Evolutionary conservation across 1,140 invertebrate genomes (phyloP).

Genomic region (Drosophila biarmipes): DNA sequence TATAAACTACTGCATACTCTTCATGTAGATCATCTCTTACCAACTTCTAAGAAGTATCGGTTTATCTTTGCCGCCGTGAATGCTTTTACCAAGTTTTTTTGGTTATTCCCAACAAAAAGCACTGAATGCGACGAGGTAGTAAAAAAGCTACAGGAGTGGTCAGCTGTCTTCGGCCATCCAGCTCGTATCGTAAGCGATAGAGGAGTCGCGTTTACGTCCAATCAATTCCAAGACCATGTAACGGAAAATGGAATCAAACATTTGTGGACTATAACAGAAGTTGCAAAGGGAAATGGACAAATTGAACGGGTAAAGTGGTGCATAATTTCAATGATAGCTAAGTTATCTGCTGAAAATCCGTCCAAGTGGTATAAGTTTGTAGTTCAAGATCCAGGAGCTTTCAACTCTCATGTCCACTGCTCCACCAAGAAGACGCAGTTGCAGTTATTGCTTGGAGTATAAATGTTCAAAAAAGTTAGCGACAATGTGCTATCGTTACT

Average conservation of each 20-base stretch:
- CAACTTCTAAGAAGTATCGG: not conserved
- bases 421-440: not conserved
- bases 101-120: constrained; percentile 2
- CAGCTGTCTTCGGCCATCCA: not conserved
- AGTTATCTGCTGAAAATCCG: not conserved
- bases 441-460: not conserved
- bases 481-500: too few relatives aligned
- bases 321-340: not conserved
- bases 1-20: not conserved
- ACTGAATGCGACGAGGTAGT: not conserved
- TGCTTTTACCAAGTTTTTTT: not conserved
- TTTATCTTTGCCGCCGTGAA: not conserved
- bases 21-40: not conserved
- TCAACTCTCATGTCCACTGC: too few relatives aligned
- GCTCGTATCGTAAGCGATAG: not conserved
- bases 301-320: not conserved
- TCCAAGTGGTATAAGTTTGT: not conserved
- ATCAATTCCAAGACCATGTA: not conserved
- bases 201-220: not conserved
- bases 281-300: not conserved
- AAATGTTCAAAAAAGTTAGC: too few relatives aligned
- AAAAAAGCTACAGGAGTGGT: not conserved
- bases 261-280: not conserved
- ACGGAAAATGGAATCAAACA: not conserved
- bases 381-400: not conserved